phyloP scores from a whole-genome alignment of 1,140 invertebrate species.

The Patella vulgata region DNA sequence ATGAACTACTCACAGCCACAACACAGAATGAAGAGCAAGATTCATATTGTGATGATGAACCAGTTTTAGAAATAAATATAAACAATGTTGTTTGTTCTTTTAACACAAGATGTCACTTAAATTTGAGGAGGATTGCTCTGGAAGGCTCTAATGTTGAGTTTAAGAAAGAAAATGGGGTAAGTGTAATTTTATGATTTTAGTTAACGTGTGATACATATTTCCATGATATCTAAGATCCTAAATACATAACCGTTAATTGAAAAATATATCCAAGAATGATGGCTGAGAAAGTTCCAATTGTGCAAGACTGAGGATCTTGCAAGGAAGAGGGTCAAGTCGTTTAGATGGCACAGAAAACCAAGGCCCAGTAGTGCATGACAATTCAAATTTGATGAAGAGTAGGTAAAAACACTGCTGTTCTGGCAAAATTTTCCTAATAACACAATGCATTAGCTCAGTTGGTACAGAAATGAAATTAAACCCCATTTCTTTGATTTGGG shows the following conservation, averaged over 20 bases:
- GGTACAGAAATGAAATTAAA: too few relatives aligned
- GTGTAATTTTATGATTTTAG: slow-evolving; percentile 28
- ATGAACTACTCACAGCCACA: too few relatives aligned
- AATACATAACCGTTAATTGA: too few relatives aligned
- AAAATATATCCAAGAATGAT: too few relatives aligned
- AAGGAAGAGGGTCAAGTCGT: neutral
- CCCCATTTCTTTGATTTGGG: too few relatives aligned
- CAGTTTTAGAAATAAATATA: slow-evolving; percentile 84
- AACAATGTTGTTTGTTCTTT: slow-evolving; percentile 99
- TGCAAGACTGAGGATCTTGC: neutral
- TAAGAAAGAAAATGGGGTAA: slow-evolving; percentile 89
- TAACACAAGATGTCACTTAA: slow-evolving; percentile 95
- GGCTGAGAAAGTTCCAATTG: neutral
- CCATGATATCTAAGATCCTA: neutral
- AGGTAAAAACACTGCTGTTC: too few relatives aligned
- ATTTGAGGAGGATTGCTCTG: slow-evolving; percentile 93
- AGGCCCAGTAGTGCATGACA: too few relatives aligned
- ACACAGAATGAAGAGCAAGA: neutral
- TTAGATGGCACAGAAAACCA: neutral
- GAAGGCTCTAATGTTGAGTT: slow-evolving; percentile 95
- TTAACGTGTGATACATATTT: neutral
- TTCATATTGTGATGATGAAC: slow-evolving; percentile 13
- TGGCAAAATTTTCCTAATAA: too few relatives aligned
- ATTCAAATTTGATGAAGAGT: too few relatives aligned
- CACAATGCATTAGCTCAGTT: too few relatives aligned